phyloP scores from a whole-genome alignment of 2,888 invertebrate species.

The Drosophila engyochracea region DNA sequence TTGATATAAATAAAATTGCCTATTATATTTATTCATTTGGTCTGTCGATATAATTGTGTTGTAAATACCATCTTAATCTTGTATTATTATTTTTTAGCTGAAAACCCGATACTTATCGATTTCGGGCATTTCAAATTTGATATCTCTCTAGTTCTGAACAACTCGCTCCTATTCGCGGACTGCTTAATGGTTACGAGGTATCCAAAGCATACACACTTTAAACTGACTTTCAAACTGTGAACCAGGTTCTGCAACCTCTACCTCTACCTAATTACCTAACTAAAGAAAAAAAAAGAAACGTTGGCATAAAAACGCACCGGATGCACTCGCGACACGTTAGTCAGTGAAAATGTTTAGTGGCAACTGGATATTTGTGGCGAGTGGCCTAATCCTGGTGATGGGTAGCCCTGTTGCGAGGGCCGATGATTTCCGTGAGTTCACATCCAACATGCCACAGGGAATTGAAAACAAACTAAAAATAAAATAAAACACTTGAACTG shows the following conservation, averaged over 20 bases:
- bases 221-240: conserved; percentile 3
- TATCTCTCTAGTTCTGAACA: neutral
- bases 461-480: neutral
- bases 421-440: conserved; percentile 17
- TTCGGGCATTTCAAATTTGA: neutral
- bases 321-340: conserved; percentile 27
- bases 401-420: neutral
- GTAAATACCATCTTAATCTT: neutral
- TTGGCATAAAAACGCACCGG: conserved; percentile 36
- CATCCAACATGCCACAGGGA: neutral
- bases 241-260: neutral
- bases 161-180: neutral
- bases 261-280: neutral
- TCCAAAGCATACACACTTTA: neutral
- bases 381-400: neutral
- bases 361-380: neutral
- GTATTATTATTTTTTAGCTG: neutral
- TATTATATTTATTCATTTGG: neutral
- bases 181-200: neutral
- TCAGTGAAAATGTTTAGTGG: conserved; percentile 29
- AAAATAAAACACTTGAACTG: neutral
- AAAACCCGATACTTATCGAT: neutral
- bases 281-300: neutral
- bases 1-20: neutral
- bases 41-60: neutral